Base-by-base conservation (phyloP, 2,797 vertebrate species). In the Otolemur crassicaudatus region DNA sequence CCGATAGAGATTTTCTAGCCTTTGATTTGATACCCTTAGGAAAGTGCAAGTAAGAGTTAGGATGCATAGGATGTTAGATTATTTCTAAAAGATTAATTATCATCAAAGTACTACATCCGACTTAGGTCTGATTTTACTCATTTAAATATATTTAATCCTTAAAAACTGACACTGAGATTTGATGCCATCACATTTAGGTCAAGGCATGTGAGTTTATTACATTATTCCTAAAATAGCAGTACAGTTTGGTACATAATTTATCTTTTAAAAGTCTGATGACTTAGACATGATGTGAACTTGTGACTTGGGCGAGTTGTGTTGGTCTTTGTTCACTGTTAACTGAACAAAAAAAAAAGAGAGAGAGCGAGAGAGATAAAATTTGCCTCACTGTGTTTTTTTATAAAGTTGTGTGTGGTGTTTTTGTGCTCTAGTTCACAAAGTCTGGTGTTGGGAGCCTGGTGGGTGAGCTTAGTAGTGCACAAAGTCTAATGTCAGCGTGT, bases 21-120 rank as follows among this genome's bases (percentile, higher is more conserved):
- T 87, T 76, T 69, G 31, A 72, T 90, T 94, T 86, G 87, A 94
- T 76, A 77, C 19, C 12, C 75, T 88, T 22, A 79, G 63, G 60
- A 86, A 83, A 88, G 40, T 94, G 40, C 61, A 95, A 75, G 12
- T 90, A 86, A 86, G 85, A 79, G 7, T 79, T 81, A 94, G 0
- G 17, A 90, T 92, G 70, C 56, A 70, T 60, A 88, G 27, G 16
- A 70, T 56, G 37, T 94, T 88, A 83, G 75, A 95, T 58, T 85
- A 56, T 94, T 92, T 96, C 81, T 56, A 8, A 83, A 87, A 83
- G 60, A 95, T 89, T 76, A 75, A 92, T 92, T 92, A 94, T 94
- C 69, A 58, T 22, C 49, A 76, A 91, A 96, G 5, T 81, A 69
- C 31, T 79, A 94, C 81, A 60, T 90, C n/a, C 60, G 27, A 85